Percentiles rank a stretch among this genome's conserved stretches.
These are phyloP conservation scores for Ormyrus rosae DNA, from an alignment of 2,888 invertebrate genomes.

Conservation along the genomic window DNA sequence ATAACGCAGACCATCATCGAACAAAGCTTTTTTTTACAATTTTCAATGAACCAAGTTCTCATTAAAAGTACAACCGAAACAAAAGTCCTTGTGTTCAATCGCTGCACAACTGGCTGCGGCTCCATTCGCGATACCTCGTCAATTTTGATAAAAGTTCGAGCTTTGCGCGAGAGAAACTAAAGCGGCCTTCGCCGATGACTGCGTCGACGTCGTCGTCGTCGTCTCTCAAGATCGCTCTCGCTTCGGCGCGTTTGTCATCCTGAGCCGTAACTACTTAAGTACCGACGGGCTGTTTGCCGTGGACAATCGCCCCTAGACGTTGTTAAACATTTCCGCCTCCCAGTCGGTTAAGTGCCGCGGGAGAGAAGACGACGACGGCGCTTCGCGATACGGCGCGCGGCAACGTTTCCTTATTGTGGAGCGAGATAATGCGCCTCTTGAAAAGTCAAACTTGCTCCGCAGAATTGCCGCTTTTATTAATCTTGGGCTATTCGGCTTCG, in stretches of 20 bases:
- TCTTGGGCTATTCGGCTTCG: neutral
- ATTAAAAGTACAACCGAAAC: too few species aligned
- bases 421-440: conserved; percentile 7
- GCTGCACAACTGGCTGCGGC: too few species aligned
- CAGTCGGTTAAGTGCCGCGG: too few species aligned
- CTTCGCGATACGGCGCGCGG: conserved; percentile 5
- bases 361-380: neutral
- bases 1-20: too few species aligned
- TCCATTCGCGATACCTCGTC: neutral
- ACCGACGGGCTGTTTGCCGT: conserved; percentile 14
- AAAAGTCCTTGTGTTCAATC: too few species aligned
- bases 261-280: neutral
- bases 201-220: too few species aligned
- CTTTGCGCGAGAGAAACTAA: too few species aligned
- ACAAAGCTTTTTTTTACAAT: too few species aligned
- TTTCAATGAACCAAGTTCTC: too few species aligned
- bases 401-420: conserved; percentile 28
- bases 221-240: too few species aligned
- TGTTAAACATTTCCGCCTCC: conserved; percentile 6
- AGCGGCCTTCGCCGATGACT: too few species aligned
- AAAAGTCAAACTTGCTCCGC: conserved; percentile 24
- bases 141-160: neutral
- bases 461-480: conserved; percentile 40
- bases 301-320: conserved; percentile 19
- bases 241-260: conserved; percentile 11